Percentiles rank a stretch among this genome's conserved stretches.
These are phyloP conservation scores for Protobothrops mucrosquamatus DNA, from an alignment of 2,113 vertebrate genomes.

Conservation along the genomic window DNA sequence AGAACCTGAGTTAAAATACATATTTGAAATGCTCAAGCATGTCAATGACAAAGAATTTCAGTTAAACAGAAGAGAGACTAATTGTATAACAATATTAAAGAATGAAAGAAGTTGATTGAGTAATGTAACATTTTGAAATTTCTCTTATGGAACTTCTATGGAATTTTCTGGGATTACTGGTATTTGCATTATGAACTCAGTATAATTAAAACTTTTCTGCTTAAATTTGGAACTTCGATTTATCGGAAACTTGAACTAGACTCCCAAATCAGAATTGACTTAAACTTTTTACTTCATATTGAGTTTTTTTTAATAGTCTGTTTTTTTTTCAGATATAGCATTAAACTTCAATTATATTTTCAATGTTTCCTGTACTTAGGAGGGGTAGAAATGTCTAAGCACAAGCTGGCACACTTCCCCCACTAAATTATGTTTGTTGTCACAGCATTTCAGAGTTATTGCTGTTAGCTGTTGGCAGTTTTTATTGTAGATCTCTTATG, in stretches of 20 bases:
- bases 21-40: slow-evolving; percentile 5
- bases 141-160: neutral
- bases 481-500: neutral
- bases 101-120: neutral
- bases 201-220: neutral
- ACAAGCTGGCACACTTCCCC: neutral
- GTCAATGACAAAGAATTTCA: neutral
- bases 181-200: neutral
- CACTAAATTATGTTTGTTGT: neutral
- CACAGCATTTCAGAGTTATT: neutral
- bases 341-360: neutral
- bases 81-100: neutral
- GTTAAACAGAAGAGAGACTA: neutral
- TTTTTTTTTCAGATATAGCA: neutral
- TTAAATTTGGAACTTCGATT: neutral
- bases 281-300: neutral
- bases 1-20: slow-evolving; percentile 23
- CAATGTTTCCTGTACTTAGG: neutral
- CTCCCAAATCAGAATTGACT: neutral
- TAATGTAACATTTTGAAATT: neutral
- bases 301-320: neutral
- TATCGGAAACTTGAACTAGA: neutral
- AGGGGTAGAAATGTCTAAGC: neutral
- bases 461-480: neutral
- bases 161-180: neutral